A percentile compares a stretch with the other conserved stretches of the same genome.
Conservation (phyloP, 2,113 vertebrate genomes). For the Callaeas wilsoni region DNA sequence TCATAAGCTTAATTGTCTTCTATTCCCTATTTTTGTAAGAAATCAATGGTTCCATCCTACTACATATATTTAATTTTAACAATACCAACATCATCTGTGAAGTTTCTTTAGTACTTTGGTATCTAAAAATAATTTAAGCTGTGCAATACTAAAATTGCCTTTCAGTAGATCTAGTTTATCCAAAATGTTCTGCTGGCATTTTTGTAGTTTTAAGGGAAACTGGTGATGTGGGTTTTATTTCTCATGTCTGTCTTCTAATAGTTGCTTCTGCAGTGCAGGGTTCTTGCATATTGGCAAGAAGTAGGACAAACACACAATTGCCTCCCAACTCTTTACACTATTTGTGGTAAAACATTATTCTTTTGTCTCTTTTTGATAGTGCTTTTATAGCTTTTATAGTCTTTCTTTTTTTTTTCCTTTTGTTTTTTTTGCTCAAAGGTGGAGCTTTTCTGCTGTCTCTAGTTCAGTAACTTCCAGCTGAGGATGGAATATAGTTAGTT, state of each 20-base stretch:
- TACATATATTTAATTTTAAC: not conserved
- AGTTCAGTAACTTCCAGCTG: not conserved
- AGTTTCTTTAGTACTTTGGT: not conserved
- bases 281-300: not conserved
- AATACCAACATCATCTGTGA: not conserved
- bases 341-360: not conserved
- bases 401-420: fast-evolving
- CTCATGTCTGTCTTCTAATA: not conserved
- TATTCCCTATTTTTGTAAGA: not conserved
- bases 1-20: not conserved
- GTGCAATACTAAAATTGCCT: not conserved
- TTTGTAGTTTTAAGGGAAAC: not conserved
- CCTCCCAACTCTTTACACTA: not conserved
- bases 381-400: not conserved
- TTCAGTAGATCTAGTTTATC: not conserved
- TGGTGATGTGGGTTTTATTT: not conserved
- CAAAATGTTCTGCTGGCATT: not conserved
- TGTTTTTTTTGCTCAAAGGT: not conserved
- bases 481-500: not conserved
- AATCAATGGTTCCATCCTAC: not conserved
- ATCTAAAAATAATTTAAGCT: not conserved
- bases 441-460: not conserved
- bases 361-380: not conserved
- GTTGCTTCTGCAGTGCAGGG: not conserved
- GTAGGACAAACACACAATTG: not conserved